Conservation (phyloP, 2,797 vertebrate genomes). For the Gymnothorax reevesii region DNA sequence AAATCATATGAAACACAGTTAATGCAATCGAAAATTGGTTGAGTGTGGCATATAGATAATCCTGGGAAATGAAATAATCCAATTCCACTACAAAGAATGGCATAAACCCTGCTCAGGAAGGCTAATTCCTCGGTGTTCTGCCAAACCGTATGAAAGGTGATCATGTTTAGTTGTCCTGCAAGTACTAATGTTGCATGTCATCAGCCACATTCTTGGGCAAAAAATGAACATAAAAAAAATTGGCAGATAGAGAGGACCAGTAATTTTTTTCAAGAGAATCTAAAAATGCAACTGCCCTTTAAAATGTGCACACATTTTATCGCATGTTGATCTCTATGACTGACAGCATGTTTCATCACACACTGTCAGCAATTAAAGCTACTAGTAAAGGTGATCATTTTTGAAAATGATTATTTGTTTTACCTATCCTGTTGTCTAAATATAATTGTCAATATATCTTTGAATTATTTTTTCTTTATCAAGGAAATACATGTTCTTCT, state of each 20-base stretch:
- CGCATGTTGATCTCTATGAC: not conserved
- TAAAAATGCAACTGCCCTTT: not conserved
- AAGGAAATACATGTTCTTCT: not conserved
- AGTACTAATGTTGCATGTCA: not conserved
- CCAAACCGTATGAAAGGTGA: not conserved
- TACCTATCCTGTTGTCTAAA: not conserved
- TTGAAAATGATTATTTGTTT: not conserved
- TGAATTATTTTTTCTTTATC: not conserved
- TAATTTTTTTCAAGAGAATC: not conserved
- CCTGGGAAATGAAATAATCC: not conserved
- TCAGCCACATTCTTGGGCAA: not conserved
- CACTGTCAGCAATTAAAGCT: not conserved
- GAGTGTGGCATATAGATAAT: not conserved
- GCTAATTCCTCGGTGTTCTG: not conserved
- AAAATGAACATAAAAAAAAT: not conserved
- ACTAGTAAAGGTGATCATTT: not conserved
- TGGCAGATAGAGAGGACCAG: not conserved
- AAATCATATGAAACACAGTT: not conserved
- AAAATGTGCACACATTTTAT: not conserved
- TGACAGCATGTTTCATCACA: not conserved
- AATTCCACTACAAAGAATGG: not conserved
- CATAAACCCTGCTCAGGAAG: not conserved
- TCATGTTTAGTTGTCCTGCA: not conserved
- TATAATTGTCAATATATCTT: conserved; percentile 13
- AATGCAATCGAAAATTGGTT: not conserved